phyloP scores from a whole-genome alignment of 2,888 invertebrate genomes.

The Torymus aiolomorphi region DNA sequence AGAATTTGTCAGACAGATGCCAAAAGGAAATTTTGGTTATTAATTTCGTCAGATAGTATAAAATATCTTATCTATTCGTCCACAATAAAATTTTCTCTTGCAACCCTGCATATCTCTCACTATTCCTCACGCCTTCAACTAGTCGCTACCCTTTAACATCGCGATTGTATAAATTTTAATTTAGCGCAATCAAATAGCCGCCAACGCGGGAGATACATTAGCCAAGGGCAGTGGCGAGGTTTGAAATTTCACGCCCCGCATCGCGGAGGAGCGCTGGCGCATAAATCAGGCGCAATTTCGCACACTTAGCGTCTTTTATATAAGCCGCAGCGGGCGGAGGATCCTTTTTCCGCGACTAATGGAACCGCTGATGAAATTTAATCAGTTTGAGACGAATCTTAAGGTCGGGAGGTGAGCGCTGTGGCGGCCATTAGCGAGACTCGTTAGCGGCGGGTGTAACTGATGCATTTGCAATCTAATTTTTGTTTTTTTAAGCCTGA shows the following conservation, averaged over 20 bases:
- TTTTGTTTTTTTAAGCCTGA: no score
- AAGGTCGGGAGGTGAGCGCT: not conserved
- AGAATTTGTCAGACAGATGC: no score
- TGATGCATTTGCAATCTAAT: no score
- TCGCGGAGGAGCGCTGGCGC: not conserved
- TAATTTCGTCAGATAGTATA: no score
- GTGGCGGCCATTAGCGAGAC: no score
- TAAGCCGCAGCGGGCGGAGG: not conserved
- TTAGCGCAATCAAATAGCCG: slow-evolving; percentile 47
- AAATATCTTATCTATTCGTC: no score
- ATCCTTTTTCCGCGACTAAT: slow-evolving; percentile 30
- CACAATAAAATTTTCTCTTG: no score
- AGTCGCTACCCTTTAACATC: not conserved
- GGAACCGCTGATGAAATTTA: not conserved
- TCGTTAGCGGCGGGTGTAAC: no score
- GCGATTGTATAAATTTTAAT: slow-evolving; percentile 46
- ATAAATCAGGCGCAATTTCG: slow-evolving; percentile 45
- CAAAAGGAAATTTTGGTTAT: no score
- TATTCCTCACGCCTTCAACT: no score
- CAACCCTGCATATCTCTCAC: no score
- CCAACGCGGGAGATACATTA: slow-evolving; percentile 29
- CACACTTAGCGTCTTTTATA: slow-evolving; percentile 48
- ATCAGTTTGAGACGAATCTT: slow-evolving; percentile 8
- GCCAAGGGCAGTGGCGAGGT: not conserved
- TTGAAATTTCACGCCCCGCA: slow-evolving; percentile 43